Conservation (phyloP, 2,797 vertebrate species). For the Rhinogobio ventralis region DNA sequence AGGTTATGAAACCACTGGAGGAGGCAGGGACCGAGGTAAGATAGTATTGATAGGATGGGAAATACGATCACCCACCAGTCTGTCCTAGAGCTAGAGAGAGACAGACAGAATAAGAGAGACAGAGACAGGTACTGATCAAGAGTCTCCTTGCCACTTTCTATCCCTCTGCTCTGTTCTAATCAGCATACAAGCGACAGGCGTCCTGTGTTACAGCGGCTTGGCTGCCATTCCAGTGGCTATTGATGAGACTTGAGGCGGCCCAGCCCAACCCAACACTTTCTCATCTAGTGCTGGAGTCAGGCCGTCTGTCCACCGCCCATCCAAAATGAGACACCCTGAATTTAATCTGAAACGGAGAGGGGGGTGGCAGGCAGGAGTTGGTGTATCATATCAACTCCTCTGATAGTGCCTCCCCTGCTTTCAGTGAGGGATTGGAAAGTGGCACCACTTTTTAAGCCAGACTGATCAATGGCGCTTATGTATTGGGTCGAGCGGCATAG, state of each 20-base stretch:
- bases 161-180: constrained; percentile 68
- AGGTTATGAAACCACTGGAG: constrained; percentile 71
- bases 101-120: constrained; percentile 55
- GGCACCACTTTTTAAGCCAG: constrained; percentile 83
- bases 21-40: constrained; percentile 63
- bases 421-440: constrained; percentile 79
- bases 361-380: constrained; percentile 77
- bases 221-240: constrained; percentile 75
- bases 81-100: constrained; percentile 59
- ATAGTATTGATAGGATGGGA: constrained; percentile 81
- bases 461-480: constrained; percentile 85
- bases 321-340: constrained; percentile 69
- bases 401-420: constrained; percentile 83
- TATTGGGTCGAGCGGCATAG: constrained; percentile 80
- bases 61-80: constrained; percentile 80
- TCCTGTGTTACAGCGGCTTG: constrained; percentile 73
- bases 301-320: constrained; percentile 80
- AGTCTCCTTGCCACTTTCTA: constrained; percentile 58
- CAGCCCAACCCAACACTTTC: constrained; percentile 72
- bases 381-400: constrained; percentile 79
- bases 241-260: constrained; percentile 73
- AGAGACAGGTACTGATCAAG: constrained; percentile 63
- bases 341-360: constrained; percentile 73
- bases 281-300: constrained; percentile 80
- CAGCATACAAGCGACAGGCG: constrained; percentile 75